Conservation (phyloP, 1,140 invertebrate genomes). For the Ericerus pela region DNA sequence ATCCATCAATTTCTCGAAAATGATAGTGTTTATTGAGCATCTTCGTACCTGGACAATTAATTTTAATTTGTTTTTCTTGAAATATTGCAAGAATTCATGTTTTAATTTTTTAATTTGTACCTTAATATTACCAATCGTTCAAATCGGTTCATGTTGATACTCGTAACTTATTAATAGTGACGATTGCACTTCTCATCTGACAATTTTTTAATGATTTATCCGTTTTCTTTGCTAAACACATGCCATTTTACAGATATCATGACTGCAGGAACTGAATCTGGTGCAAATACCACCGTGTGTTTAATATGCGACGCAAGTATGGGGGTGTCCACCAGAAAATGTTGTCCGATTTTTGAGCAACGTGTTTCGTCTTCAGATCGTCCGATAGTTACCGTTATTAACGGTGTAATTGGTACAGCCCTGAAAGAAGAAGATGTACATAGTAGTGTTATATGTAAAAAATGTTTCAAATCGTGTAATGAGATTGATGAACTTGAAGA, state of each 20-base stretch:
- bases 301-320: slow-evolving; percentile 39
- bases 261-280: slow-evolving; percentile 20
- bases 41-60: too few relatives aligned
- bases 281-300: slow-evolving; percentile 27
- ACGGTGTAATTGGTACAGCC: slow-evolving; percentile 34
- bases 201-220: too few relatives aligned
- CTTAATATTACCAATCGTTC: too few relatives aligned
- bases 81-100: too few relatives aligned
- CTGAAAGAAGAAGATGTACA: slow-evolving; percentile 35
- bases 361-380: slow-evolving; percentile 31
- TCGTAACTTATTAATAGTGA: too few relatives aligned
- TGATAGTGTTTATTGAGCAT: too few relatives aligned
- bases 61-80: too few relatives aligned
- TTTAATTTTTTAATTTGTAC: too few relatives aligned
- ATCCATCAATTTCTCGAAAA: too few relatives aligned
- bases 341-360: slow-evolving; percentile 36
- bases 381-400: slow-evolving; percentile 34
- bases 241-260: slow-evolving; percentile 9
- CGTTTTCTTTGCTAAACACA: too few relatives aligned
- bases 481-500: slow-evolving; percentile 44
- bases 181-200: too few relatives aligned
- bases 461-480: slow-evolving; percentile 43
- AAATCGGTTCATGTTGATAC: too few relatives aligned
- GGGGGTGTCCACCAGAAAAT: slow-evolving; percentile 37
- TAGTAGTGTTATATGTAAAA: slow-evolving; percentile 42